Percentiles rank a stretch among this genome's conserved stretches.
phyloP scores from a whole-genome alignment of 1,140 invertebrate species.

The Cotesia glomerata region DNA sequence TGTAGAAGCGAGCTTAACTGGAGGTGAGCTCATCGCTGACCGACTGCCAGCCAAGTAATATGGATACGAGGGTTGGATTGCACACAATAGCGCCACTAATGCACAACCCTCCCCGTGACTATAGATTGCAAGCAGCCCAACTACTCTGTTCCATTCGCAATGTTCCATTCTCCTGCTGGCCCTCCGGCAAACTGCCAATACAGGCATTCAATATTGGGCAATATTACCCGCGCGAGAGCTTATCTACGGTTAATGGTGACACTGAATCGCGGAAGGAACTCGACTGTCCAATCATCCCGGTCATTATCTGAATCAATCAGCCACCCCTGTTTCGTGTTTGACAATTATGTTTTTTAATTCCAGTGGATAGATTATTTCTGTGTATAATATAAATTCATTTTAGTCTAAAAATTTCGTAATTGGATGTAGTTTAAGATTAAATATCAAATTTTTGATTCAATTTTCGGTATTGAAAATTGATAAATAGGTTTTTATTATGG shows the following conservation, averaged over 20 bases:
- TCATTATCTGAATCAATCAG: not conserved
- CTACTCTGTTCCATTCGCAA: slow-evolving; percentile 2
- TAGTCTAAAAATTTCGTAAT: no score
- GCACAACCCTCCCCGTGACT: slow-evolving; percentile 46
- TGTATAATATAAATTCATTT: no score
- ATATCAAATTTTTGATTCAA: no score
- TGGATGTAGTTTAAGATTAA: no score
- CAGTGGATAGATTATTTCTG: no score
- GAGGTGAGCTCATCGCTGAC: slow-evolving; percentile 47
- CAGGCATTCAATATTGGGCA: slow-evolving; percentile 58
- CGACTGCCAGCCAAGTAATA: slow-evolving; percentile 60
- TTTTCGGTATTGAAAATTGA: no score
- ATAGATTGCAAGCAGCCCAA: slow-evolving; percentile 38
- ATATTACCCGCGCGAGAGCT: slow-evolving; percentile 47
- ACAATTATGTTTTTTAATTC: not conserved
- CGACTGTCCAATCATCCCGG: slow-evolving; percentile 4
- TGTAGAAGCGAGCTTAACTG: slow-evolving; percentile 18
- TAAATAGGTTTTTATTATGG: no score
- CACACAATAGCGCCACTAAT: slow-evolving; percentile 62
- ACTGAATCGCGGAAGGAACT: slow-evolving; percentile 33
- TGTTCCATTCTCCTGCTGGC: not conserved
- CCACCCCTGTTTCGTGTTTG: not conserved
- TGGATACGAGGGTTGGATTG: slow-evolving; percentile 52
- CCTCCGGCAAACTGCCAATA: slow-evolving; percentile 53
- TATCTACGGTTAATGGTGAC: slow-evolving; percentile 54